A percentile compares a stretch with the other conserved stretches of the same genome.
These are phyloP conservation scores for Taenaris catops DNA, from an alignment of 2,888 invertebrate genomes.

Conservation along the genomic window DNA sequence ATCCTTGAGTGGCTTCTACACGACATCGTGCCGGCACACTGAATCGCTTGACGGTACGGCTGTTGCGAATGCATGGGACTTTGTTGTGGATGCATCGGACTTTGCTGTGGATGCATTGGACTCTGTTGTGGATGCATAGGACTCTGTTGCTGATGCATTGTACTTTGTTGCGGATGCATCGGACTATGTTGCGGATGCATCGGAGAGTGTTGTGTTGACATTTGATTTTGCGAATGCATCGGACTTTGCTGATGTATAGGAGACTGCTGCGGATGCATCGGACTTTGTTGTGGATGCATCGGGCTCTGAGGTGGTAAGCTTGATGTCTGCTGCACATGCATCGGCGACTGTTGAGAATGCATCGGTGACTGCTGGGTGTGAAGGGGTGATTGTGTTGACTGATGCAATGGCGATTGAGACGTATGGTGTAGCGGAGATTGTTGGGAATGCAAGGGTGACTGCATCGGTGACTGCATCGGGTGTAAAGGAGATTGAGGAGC, in stretches of 20 bases:
- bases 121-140: constrained; percentile 55
- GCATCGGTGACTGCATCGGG: constrained; percentile 51
- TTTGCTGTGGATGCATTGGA: constrained; percentile 49
- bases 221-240: constrained; percentile 39
- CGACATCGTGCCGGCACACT: no score
- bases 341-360: constrained; percentile 60
- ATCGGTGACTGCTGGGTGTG: constrained; percentile 60
- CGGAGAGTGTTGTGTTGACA: constrained; percentile 48
- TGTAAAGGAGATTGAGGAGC: constrained; percentile 39
- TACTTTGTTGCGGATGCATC: constrained; percentile 46
- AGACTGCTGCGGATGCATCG: constrained; percentile 46
- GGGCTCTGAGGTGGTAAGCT: constrained; percentile 45
- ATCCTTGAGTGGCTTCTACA: no score
- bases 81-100: constrained; percentile 50
- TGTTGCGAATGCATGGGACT: constrained; percentile 53
- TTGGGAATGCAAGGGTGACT: constrained; percentile 63
- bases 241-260: constrained; percentile 44
- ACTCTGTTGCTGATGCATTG: constrained; percentile 53
- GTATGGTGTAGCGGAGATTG: constrained; percentile 58
- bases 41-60: no score
- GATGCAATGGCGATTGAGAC: constrained; percentile 55
- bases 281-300: constrained; percentile 43
- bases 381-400: constrained; percentile 59
- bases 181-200: constrained; percentile 53
- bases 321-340: constrained; percentile 53